Conservation (phyloP, 2,888 invertebrate genomes). For the Diarsia rubi region DNA sequence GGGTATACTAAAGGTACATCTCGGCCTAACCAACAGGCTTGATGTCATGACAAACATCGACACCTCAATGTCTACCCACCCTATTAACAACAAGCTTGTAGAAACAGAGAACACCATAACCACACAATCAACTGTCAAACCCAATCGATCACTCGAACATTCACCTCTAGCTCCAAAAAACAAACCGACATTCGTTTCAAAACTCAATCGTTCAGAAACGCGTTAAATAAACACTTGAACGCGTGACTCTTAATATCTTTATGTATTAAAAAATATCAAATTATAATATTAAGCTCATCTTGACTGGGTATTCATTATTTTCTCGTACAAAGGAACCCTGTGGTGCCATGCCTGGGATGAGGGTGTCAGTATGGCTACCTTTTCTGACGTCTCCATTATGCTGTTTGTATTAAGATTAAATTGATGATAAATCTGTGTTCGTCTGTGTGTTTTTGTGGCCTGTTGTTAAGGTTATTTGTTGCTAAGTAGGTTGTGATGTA, state of each 20-base stretch:
- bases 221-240: slow-evolving; percentile 89
- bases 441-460: slow-evolving; percentile 59
- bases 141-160: slow-evolving; percentile 65
- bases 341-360: slow-evolving; percentile 68
- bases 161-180: slow-evolving; percentile 65
- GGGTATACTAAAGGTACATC: neutral
- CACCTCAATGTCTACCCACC: slow-evolving; percentile 11
- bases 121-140: slow-evolving; percentile 56
- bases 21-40: neutral
- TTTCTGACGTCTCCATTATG: slow-evolving; percentile 63
- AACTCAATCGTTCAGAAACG: slow-evolving; percentile 84
- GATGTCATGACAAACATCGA: neutral
- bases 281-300: slow-evolving; percentile 89
- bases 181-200: slow-evolving; percentile 63
- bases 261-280: slow-evolving; percentile 90
- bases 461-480: slow-evolving; percentile 51
- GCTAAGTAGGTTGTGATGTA: slow-evolving; percentile 50
- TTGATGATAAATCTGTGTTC: slow-evolving; percentile 67
- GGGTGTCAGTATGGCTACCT: slow-evolving; percentile 68
- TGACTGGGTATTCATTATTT: slow-evolving; percentile 86
- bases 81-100: slow-evolving; percentile 31
- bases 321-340: slow-evolving; percentile 85
- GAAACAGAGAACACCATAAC: slow-evolving; percentile 33
- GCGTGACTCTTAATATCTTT: slow-evolving; percentile 90
- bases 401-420: slow-evolving; percentile 70